A percentile compares a stretch with the other conserved stretches of the same genome.
These are phyloP conservation scores for Plagiodera versicolora DNA, from an alignment of 2,888 invertebrate species.

Conservation along the genomic window DNA sequence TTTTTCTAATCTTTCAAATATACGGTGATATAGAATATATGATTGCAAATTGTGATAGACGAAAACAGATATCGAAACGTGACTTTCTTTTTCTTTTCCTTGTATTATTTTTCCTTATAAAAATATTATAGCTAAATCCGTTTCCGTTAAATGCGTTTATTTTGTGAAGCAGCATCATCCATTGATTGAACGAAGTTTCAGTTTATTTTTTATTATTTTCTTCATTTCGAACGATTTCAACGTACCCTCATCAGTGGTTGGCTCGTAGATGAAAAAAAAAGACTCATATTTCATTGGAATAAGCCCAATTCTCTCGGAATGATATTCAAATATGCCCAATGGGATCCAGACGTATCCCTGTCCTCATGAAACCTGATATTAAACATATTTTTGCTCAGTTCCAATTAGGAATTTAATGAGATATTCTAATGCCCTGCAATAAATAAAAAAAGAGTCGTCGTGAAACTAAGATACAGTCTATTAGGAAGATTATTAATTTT, in stretches of 20 bases:
- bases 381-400: conserved; percentile 8
- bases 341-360: not conserved
- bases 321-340: not conserved
- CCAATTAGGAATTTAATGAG: conserved; percentile 15
- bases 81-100: too few species aligned
- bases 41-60: too few species aligned
- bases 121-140: too few species aligned
- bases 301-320: not conserved
- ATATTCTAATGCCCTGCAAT: conserved; percentile 12
- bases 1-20: too few species aligned
- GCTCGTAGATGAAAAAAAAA: not conserved
- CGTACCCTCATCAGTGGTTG: not conserved
- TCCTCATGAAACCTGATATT: conserved; percentile 5
- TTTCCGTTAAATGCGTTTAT: too few species aligned
- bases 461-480: not conserved
- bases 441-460: conserved; percentile 14
- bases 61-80: too few species aligned
- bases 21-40: too few species aligned
- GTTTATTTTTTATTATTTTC: too few species aligned
- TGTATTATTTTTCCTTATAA: too few species aligned
- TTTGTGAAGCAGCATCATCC: too few species aligned
- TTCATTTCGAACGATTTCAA: not conserved
- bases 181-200: too few species aligned
- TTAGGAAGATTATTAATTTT: conserved; percentile 9
- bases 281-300: not conserved